A percentile compares a stretch with the other conserved stretches of the same genome.
These are phyloP conservation scores for Benitochromis conjunctus DNA, from an alignment of 2,113 vertebrate species.

Conservation along the genomic window DNA sequence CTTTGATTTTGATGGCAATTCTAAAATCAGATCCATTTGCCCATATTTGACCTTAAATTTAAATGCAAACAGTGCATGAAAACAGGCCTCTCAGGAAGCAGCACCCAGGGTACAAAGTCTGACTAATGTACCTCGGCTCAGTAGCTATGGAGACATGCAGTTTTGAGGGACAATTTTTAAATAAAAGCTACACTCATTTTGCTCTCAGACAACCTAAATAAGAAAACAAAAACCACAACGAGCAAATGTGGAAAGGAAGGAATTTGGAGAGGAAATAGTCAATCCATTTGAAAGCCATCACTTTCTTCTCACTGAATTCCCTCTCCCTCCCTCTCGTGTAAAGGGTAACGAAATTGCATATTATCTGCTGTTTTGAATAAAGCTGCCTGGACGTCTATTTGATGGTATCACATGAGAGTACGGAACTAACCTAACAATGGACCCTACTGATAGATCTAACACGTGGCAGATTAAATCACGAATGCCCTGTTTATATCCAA, in stretches of 20 bases:
- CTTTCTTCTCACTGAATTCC: neutral
- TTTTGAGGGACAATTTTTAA: slow-evolving; percentile 37
- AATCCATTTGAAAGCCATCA: slow-evolving; percentile 41
- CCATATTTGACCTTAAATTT: neutral
- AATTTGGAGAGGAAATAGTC: slow-evolving; percentile 40
- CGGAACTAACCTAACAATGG: slow-evolving; percentile 21
- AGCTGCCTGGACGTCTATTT: slow-evolving; percentile 15
- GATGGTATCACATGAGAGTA: slow-evolving; percentile 33
- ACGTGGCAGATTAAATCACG: slow-evolving; percentile 5
- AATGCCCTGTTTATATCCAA: slow-evolving; percentile 10
- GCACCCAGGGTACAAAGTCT: slow-evolving; percentile 23
- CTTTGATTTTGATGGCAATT: neutral
- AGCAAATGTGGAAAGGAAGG: slow-evolving; percentile 48
- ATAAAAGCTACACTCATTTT: slow-evolving; percentile 44
- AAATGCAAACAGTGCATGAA: slow-evolving; percentile 1
- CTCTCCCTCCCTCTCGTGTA: neutral
- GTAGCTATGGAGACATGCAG: slow-evolving; percentile 23
- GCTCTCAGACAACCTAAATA: slow-evolving; percentile 47
- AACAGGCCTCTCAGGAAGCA: slow-evolving; percentile 12
- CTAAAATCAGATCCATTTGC: slow-evolving; percentile 14
- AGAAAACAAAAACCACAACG: slow-evolving; percentile 48
- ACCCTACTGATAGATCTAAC: slow-evolving; percentile 8
- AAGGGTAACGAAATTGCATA: slow-evolving; percentile 20
- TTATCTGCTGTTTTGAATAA: slow-evolving; percentile 45
- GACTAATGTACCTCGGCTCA: slow-evolving; percentile 42